Conservation (phyloP, 2,888 invertebrate genomes). For the Scaptomyza cyrtandrae region DNA sequence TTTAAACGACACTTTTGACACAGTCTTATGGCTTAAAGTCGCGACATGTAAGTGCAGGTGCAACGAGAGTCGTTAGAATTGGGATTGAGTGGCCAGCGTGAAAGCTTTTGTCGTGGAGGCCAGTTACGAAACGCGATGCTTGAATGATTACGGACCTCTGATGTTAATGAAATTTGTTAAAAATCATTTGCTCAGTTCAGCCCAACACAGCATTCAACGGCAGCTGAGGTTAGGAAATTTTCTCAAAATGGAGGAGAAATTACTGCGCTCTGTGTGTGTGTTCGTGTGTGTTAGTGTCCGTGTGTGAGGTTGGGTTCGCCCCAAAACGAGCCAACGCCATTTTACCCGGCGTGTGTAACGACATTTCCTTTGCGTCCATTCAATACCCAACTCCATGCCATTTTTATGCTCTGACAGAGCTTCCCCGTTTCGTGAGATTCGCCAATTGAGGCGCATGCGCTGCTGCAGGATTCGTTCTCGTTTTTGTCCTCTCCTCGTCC, state of each 20-base stretch:
- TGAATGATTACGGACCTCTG: slow-evolving; percentile 84
- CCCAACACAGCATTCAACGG: slow-evolving; percentile 40
- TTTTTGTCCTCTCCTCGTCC: slow-evolving; percentile 2
- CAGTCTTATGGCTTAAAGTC: slow-evolving; percentile 9
- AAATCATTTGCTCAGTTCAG: slow-evolving; percentile 71
- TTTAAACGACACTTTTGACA: slow-evolving; percentile 30
- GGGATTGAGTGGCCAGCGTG: slow-evolving; percentile 49
- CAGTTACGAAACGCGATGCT: slow-evolving; percentile 82
- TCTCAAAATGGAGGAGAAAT: slow-evolving; percentile 76
- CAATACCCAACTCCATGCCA: slow-evolving; percentile 14
- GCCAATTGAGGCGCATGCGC: slow-evolving; percentile 55
- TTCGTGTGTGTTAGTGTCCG: slow-evolving; percentile 22
- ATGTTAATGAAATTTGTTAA: slow-evolving; percentile 82
- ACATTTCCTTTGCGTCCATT: slow-evolving; percentile 27
- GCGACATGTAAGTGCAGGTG: slow-evolving; percentile 38
- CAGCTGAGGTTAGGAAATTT: slow-evolving; percentile 67
- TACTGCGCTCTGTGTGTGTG: slow-evolving; percentile 3
- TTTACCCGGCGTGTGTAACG: slow-evolving; percentile 50
- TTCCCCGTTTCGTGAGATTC: slow-evolving; percentile 67
- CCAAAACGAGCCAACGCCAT: slow-evolving; percentile 64
- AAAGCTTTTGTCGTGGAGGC: slow-evolving; percentile 40
- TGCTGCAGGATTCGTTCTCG: slow-evolving; percentile 20
- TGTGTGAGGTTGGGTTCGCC: slow-evolving; percentile 33
- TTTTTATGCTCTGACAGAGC: slow-evolving; percentile 7
- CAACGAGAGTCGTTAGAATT: slow-evolving; percentile 37